Base-by-base conservation (phyloP, 2,888 invertebrate species). In the Drosophila mimica region DNA sequence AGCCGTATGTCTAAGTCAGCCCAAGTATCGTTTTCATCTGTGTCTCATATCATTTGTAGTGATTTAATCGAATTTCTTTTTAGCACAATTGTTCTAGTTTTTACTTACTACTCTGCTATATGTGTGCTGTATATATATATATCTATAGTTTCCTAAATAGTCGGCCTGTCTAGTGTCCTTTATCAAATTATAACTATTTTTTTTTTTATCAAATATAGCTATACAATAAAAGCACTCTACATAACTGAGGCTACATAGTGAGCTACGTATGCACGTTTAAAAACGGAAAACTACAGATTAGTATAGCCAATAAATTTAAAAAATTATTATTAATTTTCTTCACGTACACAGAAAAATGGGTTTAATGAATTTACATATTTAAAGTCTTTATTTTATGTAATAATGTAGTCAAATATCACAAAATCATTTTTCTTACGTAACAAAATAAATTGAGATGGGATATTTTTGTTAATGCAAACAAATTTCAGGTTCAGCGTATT, bases 11-110 rank as follows among this genome's bases (percentile, higher is more conserved):
- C 59, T 51, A 74, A 72, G 76, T 62, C 67, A 60, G 64, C 73
- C 73, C 62, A 75, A 63, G 54, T 56, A 75, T 70, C 46, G 43
- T 58, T 65, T 64, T 60, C 76, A 78, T 75, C 61, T 70, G 59
- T 73, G 76, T 66, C 74, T 88, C 73, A 70, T 75, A 69, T 84
- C 36, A 81, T 84, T 84, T 87, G 78, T 86, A 87, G 82, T 68
- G 25, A 13, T 64, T 70, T 48, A 30, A 43, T 33, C 20, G 48
- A 30, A 13, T 59, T 76, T 43, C 11, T 58, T 54, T 78, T 33
- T 58, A 17, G 25, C 30, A 53, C 17, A 49, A 64, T 48, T 70
- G 25, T 69, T 40, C 58, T 53, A 51, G 40, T 28, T 56, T 58
- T 33, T 67, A 8, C 8, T 33, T 38, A 51, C 2, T n/a, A 54